phyloP scores from a whole-genome alignment of 2,113 vertebrate genomes.

The Pseudorhombus dupliciocellatus region DNA sequence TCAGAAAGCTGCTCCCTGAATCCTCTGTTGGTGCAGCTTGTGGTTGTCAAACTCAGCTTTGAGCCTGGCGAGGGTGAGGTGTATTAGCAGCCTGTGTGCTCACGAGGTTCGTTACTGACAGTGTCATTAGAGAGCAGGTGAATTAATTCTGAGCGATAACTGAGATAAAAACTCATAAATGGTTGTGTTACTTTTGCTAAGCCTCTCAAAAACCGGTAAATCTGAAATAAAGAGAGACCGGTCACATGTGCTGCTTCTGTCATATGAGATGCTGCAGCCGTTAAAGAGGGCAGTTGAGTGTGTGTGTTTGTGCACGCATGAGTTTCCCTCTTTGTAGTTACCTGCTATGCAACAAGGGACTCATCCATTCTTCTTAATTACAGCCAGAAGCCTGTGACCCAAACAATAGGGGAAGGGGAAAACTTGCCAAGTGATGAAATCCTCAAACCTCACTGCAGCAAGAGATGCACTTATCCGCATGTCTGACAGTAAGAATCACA shows the following conservation, averaged over 20 bases:
- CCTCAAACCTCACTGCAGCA: conserved; percentile 14
- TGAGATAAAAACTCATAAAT: background rate
- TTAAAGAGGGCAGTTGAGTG: conserved; percentile 21
- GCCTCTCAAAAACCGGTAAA: background rate
- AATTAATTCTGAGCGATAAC: background rate
- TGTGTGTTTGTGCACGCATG: too few relatives aligned
- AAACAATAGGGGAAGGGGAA: conserved; percentile 58
- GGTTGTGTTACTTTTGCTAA: background rate
- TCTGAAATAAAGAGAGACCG: background rate
- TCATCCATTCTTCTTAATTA: conserved; percentile 67
- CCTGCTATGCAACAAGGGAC: conserved; percentile 52
- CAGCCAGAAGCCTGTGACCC: conserved; percentile 52
- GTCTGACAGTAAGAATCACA: background rate
- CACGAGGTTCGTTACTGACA: background rate
- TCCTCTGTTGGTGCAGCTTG: background rate
- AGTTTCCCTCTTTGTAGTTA: conserved; percentile 53
- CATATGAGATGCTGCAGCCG: conserved; percentile 39
- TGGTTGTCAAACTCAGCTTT: conserved; percentile 25
- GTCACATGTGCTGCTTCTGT: conserved; percentile 20
- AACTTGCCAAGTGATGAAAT: conserved; percentile 23
- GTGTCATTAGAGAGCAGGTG: background rate
- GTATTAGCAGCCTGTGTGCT: conserved; percentile 1
- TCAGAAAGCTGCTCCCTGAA: conserved; percentile 21
- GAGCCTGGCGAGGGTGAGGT: background rate
- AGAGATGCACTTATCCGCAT: background rate